phyloP scores from a whole-genome alignment of 2,888 invertebrate genomes.

The Heliconius charithonia region DNA sequence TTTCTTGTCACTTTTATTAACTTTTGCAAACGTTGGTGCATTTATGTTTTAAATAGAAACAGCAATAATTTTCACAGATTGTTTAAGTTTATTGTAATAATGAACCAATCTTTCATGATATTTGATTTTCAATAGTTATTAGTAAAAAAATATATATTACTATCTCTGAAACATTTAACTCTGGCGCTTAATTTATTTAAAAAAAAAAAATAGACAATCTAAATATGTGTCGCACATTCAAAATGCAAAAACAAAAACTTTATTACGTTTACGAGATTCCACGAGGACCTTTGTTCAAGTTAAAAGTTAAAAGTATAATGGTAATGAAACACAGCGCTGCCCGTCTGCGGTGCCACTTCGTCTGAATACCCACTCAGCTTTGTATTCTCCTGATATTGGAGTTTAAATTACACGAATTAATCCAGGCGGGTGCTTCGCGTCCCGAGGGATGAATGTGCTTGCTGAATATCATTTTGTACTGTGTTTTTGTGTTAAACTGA shows the following conservation, averaged over 20 bases:
- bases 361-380: slow-evolving; percentile 66
- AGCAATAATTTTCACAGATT: not conserved
- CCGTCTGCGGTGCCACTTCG: slow-evolving; percentile 50
- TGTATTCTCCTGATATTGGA: slow-evolving; percentile 73
- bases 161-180: not conserved
- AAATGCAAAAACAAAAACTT: not conserved
- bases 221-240: not conserved
- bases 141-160: too few relatives aligned
- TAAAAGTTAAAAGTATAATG: slow-evolving; percentile 21
- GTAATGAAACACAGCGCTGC: slow-evolving; percentile 32
- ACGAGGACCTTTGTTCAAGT: slow-evolving; percentile 4
- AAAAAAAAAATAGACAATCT: slow-evolving; percentile 1
- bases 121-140: too few relatives aligned
- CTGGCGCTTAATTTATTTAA: not conserved
- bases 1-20: slow-evolving; percentile 10
- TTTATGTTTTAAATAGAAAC: not conserved
- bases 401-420: slow-evolving; percentile 79
- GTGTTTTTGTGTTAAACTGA: slow-evolving; percentile 28
- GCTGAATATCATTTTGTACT: slow-evolving; percentile 37
- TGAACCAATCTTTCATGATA: not conserved
- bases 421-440: slow-evolving; percentile 64
- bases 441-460: slow-evolving; percentile 63
- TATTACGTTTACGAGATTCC: slow-evolving; percentile 12
- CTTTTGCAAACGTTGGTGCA: not conserved
- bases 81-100: not conserved